Percentiles rank a stretch among this genome's conserved stretches.
Conservation (phyloP, 1,140 invertebrate genomes). For the Eueides isabella region DNA sequence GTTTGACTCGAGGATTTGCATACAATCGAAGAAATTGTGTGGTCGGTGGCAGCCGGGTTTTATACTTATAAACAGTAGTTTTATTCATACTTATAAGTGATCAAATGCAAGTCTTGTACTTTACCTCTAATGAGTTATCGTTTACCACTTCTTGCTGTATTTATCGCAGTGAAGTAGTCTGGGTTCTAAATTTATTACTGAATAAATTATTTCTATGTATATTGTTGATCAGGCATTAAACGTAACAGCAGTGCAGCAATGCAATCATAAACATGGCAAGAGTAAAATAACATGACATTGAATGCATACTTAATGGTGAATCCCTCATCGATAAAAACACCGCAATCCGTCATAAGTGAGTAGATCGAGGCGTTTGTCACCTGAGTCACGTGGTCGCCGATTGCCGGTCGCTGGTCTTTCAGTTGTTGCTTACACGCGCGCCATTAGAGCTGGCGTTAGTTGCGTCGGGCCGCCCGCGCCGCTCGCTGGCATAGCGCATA, state of each 20-base stretch:
- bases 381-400: conserved; percentile 75
- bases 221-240: background rate
- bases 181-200: conserved; percentile 3
- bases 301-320: conserved; percentile 25
- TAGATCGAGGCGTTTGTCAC: conserved; percentile 67
- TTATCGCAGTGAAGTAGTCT: background rate
- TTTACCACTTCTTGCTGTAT: background rate
- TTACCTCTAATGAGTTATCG: conserved; percentile 33
- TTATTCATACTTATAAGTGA: no score
- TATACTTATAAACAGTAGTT: conserved; percentile 58
- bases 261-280: background rate
- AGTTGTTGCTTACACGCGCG: conserved; percentile 65
- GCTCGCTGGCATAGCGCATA: conserved; percentile 60
- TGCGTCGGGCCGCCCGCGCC: conserved; percentile 62
- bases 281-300: conserved; percentile 10
- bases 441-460: conserved; percentile 67
- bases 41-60: conserved; percentile 59
- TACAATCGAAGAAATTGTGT: conserved; percentile 78
- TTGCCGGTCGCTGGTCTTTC: conserved; percentile 6
- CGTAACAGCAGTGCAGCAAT: background rate
- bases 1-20: conserved; percentile 76
- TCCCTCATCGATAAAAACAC: conserved; percentile 56
- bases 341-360: conserved; percentile 53
- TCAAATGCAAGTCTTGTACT: conserved; percentile 41
- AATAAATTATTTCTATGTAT: conserved; percentile 26